These are phyloP conservation scores for Austrofundulus limnaeus DNA, from an alignment of 2,113 vertebrate species.

Conservation along the genomic window DNA sequence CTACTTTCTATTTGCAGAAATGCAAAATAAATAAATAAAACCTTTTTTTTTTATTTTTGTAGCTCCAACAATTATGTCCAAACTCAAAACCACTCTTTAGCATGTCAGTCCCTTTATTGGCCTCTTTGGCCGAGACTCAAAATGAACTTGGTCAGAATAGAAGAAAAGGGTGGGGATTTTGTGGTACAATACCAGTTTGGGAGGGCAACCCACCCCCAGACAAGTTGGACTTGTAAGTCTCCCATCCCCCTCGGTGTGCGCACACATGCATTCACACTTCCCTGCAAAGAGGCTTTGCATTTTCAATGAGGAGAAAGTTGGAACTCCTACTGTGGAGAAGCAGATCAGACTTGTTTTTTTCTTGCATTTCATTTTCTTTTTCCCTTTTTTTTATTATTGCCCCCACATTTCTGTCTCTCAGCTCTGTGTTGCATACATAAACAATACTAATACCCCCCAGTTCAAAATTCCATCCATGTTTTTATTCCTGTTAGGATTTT, in stretches of 20 bases:
- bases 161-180: conserved; percentile 26
- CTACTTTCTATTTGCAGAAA: background rate
- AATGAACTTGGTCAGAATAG: conserved; percentile 69
- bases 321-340: conserved; percentile 58
- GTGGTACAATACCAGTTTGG: conserved; percentile 54
- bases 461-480: conserved; percentile 21
- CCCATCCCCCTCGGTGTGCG: conserved; percentile 48
- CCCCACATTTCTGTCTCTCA: conserved; percentile 6
- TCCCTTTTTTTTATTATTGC: conserved; percentile 26
- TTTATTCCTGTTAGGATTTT: conserved; percentile 15
- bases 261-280: conserved; percentile 21
- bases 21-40: no score
- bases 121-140: conserved; percentile 77
- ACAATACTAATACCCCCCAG: conserved; percentile 41
- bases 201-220: conserved; percentile 69
- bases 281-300: conserved; percentile 81
- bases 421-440: conserved; percentile 30
- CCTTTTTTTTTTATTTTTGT: no score
- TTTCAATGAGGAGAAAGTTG: conserved; percentile 73
- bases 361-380: conserved; percentile 41
- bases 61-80: conserved; percentile 78
- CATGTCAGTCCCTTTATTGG: conserved; percentile 78
- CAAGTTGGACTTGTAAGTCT: conserved; percentile 53
- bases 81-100: conserved; percentile 70
- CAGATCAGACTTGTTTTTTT: conserved; percentile 60